Conservation (phyloP, 2,113 vertebrate genomes). For the Serilophus lunatus region DNA sequence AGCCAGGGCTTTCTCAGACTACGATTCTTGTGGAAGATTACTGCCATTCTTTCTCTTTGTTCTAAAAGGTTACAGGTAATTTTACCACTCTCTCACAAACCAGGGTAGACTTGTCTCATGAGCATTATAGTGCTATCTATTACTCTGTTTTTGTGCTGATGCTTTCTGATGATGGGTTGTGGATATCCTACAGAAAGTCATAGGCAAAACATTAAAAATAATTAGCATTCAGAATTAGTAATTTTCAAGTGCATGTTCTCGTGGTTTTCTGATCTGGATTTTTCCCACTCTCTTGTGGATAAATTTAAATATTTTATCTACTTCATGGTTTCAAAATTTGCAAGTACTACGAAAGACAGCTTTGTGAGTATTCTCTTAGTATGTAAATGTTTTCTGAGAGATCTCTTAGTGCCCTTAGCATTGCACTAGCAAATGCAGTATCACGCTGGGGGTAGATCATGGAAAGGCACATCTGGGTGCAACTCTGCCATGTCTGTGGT, state of each 20-base stretch:
- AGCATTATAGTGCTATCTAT: neutral
- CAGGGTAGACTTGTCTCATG: neutral
- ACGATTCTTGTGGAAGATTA: neutral
- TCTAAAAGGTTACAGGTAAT: neutral
- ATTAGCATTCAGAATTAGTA: neutral
- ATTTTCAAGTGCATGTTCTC: neutral
- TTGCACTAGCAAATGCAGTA: neutral
- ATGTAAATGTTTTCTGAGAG: neutral
- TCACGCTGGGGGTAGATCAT: neutral
- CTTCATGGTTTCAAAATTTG: neutral
- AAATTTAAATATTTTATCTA: neutral
- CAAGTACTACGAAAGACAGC: neutral
- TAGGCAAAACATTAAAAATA: neutral
- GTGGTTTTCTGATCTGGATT: neutral
- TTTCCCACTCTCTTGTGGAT: neutral
- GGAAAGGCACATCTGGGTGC: neutral
- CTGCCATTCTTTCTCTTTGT: neutral
- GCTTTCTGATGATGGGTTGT: neutral
- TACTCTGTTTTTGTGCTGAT: neutral
- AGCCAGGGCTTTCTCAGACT: neutral
- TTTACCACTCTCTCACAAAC: neutral
- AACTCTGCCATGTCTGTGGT: neutral
- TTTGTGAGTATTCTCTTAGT: neutral
- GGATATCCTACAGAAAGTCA: neutral
- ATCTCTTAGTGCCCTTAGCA: neutral